phyloP scores from a whole-genome alignment of 2,797 vertebrate genomes.

The Salarias fasciatus region DNA sequence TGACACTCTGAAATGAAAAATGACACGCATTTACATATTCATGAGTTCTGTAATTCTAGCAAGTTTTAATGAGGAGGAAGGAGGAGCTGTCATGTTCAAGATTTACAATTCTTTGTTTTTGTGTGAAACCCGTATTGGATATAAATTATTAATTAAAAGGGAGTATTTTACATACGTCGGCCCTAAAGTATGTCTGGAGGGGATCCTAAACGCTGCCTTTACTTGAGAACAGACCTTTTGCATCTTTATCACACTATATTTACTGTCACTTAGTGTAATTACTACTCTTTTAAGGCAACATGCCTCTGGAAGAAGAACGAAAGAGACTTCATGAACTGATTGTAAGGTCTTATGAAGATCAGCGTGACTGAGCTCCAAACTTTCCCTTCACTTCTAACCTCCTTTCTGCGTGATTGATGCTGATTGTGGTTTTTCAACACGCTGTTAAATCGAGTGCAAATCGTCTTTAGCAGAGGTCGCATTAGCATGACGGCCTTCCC shows the following conservation, averaged over 20 bases:
- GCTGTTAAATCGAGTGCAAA: slow-evolving; percentile 73
- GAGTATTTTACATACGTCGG: no score
- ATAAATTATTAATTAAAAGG: no score
- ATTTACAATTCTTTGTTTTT: no score
- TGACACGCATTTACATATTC: no score
- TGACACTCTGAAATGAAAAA: no score
- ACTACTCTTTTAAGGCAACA: slow-evolving; percentile 24
- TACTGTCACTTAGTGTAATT: slow-evolving; percentile 29
- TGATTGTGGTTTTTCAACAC: slow-evolving; percentile 65
- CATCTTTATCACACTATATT: not conserved
- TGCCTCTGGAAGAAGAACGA: slow-evolving; percentile 21
- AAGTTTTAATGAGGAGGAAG: no score
- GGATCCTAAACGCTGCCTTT: no score
- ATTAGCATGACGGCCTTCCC: slow-evolving; percentile 75
- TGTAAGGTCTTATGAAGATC: slow-evolving; percentile 58
- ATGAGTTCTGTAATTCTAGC: no score
- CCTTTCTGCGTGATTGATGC: slow-evolving; percentile 68
- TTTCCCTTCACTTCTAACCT: slow-evolving; percentile 24
- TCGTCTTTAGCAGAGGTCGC: slow-evolving; percentile 64
- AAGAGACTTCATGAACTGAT: slow-evolving; percentile 61
- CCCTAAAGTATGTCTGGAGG: no score
- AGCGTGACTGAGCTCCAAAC: slow-evolving; percentile 53
- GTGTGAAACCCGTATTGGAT: no score
- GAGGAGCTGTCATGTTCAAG: no score
- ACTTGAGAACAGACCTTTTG: no score